phyloP scores from a whole-genome alignment of 2,113 vertebrate genomes.

The Phalacrocorax pelagicus region DNA sequence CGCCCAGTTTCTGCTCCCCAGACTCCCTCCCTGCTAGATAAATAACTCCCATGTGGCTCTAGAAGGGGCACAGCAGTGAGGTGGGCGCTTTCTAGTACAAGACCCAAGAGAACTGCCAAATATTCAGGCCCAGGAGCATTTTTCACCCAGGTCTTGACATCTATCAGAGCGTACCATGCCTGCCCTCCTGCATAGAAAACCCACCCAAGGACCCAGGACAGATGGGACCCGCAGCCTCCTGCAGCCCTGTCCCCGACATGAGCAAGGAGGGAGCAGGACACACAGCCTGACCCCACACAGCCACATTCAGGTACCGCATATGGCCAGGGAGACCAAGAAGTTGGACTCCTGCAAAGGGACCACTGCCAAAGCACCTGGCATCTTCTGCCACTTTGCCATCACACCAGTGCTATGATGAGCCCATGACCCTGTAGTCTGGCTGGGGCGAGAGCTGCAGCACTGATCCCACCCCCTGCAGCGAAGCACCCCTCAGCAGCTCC shows the following conservation, averaged over 20 bases:
- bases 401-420: accelerated
- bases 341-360: not conserved
- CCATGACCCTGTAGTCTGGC: not conserved
- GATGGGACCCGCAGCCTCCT: not conserved
- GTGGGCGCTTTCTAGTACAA: not conserved
- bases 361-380: not conserved
- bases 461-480: not conserved
- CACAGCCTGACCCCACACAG: not conserved
- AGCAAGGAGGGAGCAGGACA: not conserved
- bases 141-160: not conserved
- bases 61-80: not conserved
- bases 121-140: not conserved
- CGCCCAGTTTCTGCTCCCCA: not conserved
- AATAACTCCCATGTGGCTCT: not conserved
- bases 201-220: not conserved
- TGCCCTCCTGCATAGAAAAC: not conserved
- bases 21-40: not conserved
- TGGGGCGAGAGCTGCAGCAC: not conserved
- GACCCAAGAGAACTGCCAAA: not conserved
- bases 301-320: no score
- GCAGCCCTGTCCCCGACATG: accelerated
- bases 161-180: no score
- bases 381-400: not conserved
- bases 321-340: not conserved
- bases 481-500: not conserved